Base-by-base conservation (phyloP, 2,888 invertebrate genomes). In the Ichneumon xanthorius region DNA sequence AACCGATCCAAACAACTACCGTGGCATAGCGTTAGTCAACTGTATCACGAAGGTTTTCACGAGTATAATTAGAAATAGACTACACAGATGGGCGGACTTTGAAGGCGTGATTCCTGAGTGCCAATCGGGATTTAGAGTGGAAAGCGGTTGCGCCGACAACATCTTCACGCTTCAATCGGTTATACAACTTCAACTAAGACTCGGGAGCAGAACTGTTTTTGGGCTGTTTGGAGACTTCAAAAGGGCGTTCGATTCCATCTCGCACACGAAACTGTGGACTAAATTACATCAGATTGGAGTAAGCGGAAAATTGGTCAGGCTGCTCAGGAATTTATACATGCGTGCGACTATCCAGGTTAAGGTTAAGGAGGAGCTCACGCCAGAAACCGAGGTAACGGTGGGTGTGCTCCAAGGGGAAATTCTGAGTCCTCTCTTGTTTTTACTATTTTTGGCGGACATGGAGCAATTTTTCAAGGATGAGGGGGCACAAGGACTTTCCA, bases 21-120 rank as follows among this genome's bases (percentile, higher is more conserved):
- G 89, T 19, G 86, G 86, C 11, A 89, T 89, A 22, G 85, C 88
- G 7, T 79, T 89, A 22, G 26, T 87, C 2, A 87, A 88, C 58
- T 77, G 82, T 48, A 65, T 86, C 5, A 63, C 86, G 11, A 89
- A 89, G 82, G 22, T 89, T n/a, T 87, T 87, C 33, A 89, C 88
- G 7, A 53, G 61, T 4, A 78, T 88, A 1, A 26, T 89, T 4
- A 37, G 77, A 3, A 58, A 65, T 9, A 58, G 89, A 16, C 63
- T 89, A 26, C 45, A 77, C 4, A 14, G 11, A 1, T 89, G 87
- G 88, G 77, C 77, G n/a, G 70, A 53, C 30, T 19, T 7, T 3
- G 50, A 19, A 40, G 58, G 70, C 2, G 55, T 87, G 14, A 48
- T 87, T n/a, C 83, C 83, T 3, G 83, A 86, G 55, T 22, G 40